Evolutionary conservation across 1,140 invertebrate genomes (phyloP).

Genomic region (Bombus breviceps): DNA sequence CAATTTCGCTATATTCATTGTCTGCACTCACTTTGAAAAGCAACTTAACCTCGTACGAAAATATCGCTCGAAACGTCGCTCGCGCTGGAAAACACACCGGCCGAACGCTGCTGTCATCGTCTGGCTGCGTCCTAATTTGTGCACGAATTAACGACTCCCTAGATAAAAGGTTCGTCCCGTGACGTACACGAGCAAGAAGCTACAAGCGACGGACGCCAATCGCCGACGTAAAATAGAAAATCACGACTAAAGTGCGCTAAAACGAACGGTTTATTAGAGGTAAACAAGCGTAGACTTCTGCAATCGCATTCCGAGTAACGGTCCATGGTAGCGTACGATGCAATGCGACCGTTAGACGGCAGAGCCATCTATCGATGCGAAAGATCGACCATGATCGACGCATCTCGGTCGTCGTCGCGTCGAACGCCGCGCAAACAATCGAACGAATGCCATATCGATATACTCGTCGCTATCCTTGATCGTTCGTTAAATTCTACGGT

Average conservation of each 20-base stretch:
- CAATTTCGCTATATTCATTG: slow-evolving; percentile 19
- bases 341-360: not conserved
- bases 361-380: slow-evolving; percentile 38
- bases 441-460: not conserved
- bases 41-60: not conserved
- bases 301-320: slow-evolving; percentile 27
- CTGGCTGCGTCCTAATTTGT: not conserved
- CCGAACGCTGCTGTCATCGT: not conserved
- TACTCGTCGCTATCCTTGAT: not conserved
- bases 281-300: slow-evolving; percentile 19
- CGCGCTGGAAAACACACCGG: not conserved
- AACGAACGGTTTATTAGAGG: not conserved
- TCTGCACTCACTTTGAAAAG: not conserved
- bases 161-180: not conserved
- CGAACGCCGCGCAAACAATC: not conserved
- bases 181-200: not conserved
- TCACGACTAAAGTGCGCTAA: not conserved
- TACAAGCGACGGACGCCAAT: not conserved
- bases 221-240: not conserved
- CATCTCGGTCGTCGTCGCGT: not conserved
- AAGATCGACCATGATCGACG: slow-evolving; percentile 31
- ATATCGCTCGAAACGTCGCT: no score
- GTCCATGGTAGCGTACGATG: slow-evolving; percentile 22
- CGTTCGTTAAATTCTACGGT: not conserved
- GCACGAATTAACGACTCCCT: not conserved